A percentile compares a stretch with the other conserved stretches of the same genome.
Conservation (phyloP, 2,888 invertebrate genomes). For the Ferdinandea cuprea region DNA sequence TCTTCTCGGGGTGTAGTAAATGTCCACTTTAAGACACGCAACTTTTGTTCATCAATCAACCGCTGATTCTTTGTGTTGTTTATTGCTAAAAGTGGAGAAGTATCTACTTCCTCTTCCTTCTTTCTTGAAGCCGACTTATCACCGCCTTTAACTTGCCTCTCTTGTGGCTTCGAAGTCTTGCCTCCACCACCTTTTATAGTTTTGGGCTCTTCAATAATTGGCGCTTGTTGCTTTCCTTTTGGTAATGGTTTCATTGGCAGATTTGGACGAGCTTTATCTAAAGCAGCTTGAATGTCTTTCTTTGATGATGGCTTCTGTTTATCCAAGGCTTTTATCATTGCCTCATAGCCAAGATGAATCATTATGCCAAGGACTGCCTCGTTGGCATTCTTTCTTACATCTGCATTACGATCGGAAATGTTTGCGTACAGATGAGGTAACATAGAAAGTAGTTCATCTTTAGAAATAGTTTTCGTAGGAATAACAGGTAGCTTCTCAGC, state of each 20-base stretch:
- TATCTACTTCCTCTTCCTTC: slow-evolving; percentile 93
- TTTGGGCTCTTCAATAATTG: slow-evolving; percentile 84
- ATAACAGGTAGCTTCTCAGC: slow-evolving; percentile 90
- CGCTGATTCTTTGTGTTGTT: slow-evolving; percentile 96
- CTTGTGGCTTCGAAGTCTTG: slow-evolving; percentile 73
- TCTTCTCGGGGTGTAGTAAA: slow-evolving; percentile 96
- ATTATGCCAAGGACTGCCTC: slow-evolving; percentile 96
- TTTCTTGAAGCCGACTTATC: slow-evolving; percentile 85
- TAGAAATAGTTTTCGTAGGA: slow-evolving; percentile 88
- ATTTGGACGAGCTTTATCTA: slow-evolving; percentile 93
- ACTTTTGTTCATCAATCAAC: slow-evolving; percentile 95
- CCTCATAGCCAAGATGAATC: slow-evolving; percentile 92
- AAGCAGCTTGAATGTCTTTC: slow-evolving; percentile 88
- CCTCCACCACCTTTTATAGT: slow-evolving; percentile 80
- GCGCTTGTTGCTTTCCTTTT: slow-evolving; percentile 85
- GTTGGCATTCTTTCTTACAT: slow-evolving; percentile 94
- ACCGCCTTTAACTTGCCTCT: slow-evolving; percentile 73
- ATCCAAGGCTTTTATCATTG: slow-evolving; percentile 82
- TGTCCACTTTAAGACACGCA: slow-evolving; percentile 97
- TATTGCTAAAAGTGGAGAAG: slow-evolving; percentile 89
- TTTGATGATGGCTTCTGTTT: slow-evolving; percentile 88
- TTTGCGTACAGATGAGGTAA: slow-evolving; percentile 91
- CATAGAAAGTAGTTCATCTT: slow-evolving; percentile 91
- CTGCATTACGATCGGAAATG: slow-evolving; percentile 94
- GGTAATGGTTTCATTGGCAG: slow-evolving; percentile 92